These are phyloP conservation scores for Trisateles emortualis DNA, from an alignment of 2,888 invertebrate genomes.

Conservation along the genomic window DNA sequence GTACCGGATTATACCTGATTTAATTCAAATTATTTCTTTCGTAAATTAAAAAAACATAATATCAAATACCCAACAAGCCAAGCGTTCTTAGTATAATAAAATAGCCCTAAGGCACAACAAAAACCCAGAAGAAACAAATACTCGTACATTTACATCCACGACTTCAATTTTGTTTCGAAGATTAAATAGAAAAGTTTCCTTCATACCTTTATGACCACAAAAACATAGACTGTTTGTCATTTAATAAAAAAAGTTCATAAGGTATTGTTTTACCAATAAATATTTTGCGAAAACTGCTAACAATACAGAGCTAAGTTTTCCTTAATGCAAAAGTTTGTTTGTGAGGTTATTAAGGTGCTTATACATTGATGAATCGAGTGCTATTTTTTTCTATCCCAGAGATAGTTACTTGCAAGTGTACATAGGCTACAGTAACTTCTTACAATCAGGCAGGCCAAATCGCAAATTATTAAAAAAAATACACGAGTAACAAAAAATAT, in stretches of 20 bases:
- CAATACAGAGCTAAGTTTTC: conserved; percentile 22
- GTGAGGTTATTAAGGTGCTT: not conserved
- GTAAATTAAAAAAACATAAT: too few species aligned
- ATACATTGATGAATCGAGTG: not conserved
- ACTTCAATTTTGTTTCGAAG: not conserved
- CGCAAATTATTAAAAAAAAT: too few species aligned
- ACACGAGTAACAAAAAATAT: too few species aligned
- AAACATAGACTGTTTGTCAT: conserved; percentile 23
- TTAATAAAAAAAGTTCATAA: conserved; percentile 23
- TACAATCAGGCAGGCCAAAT: too few species aligned
- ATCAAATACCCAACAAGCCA: too few species aligned
- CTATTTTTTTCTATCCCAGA: too few species aligned
- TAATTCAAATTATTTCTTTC: too few species aligned
- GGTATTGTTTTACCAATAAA: conserved; percentile 28
- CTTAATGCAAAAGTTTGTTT: conserved; percentile 32
- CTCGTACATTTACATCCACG: not conserved
- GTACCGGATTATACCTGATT: too few species aligned
- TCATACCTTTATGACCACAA: conserved; percentile 5
- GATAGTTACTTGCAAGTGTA: too few species aligned
- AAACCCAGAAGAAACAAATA: not conserved
- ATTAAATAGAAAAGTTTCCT: conserved; percentile 14
- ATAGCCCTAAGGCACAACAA: too few species aligned
- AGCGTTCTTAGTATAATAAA: too few species aligned
- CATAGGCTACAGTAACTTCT: too few species aligned
- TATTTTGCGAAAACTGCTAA: conserved; percentile 23